Base-by-base conservation (phyloP, 2,888 invertebrate species). In the Sturmia bella region DNA sequence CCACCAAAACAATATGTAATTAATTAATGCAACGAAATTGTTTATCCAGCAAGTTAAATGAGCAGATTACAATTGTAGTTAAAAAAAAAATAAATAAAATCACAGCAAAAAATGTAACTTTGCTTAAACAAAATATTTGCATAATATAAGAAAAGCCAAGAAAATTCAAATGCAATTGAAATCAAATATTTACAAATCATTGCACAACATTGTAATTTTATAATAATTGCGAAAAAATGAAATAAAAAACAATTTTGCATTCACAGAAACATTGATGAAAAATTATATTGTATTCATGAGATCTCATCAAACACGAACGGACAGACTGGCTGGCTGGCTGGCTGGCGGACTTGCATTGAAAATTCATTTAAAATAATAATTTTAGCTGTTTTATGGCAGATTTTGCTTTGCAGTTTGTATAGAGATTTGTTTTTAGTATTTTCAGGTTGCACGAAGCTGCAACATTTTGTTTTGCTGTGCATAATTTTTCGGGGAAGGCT, bases 121-220 rank as follows among this genome's bases (percentile, higher is more conserved):
- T 43, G 6, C 9, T 32, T 9, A 3, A 32, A 32, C 5, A 32
- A 32, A 32, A 32, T 32, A 15, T 24, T 39, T 9, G 37, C 21
- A 63, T 50, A 17, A 72, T 12, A 24, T 15, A 52, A 11, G 21
- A 37, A 37, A 43, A 32, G 37, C 0, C 15, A 37, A 57, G 15
- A 15, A 41, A 75, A 52, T 52, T 27, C 7, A 64, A 43, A 57
- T 50, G 56, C 9, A 69, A 70, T 68, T 79, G 45, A 61, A 79
- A 68, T 73, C 59, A 70, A 2, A 54, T 56, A 50, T 73, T 68
- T 41, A 59, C 37, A 70, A 66, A 70, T 64, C 64, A 76, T 80
- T 80, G 80, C 75, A 80, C 80, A 80, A 76, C 70, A 45, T 52
- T 72, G 45, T 52, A 75, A 80, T 76, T 72, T 80, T 76, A 76